Percentiles rank a stretch among this genome's conserved stretches.
phyloP scores from a whole-genome alignment of 2,888 invertebrate species.

The Phortica magna region DNA sequence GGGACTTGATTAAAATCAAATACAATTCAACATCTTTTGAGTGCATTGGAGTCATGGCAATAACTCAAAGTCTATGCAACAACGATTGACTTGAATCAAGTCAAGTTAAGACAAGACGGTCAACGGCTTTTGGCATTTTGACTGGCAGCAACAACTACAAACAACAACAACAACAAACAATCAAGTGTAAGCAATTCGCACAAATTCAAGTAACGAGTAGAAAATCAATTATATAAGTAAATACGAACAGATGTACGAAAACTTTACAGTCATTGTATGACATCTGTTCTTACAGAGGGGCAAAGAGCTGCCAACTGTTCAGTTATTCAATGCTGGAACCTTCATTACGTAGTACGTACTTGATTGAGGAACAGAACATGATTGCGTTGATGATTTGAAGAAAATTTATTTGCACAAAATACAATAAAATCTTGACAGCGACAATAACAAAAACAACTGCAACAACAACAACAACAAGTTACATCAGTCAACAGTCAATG shows the following conservation, averaged over 20 bases:
- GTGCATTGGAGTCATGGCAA: conserved; percentile 28
- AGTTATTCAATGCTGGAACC: no score
- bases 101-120: conserved; percentile 44
- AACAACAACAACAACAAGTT: background rate
- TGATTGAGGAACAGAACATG: background rate
- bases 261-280: background rate
- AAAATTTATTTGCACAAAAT: conserved; percentile 38
- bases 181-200: no score
- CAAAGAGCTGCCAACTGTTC: background rate
- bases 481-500: background rate
- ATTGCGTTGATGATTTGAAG: background rate
- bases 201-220: background rate
- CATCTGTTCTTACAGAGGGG: background rate
- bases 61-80: conserved; percentile 51
- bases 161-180: conserved; percentile 14
- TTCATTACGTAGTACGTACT: no score
- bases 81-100: conserved; percentile 6
- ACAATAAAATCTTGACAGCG: conserved; percentile 17
- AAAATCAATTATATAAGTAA: conserved; percentile 21
- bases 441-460: background rate
- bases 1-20: conserved; percentile 71
- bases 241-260: conserved; percentile 28
- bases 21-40: conserved; percentile 40
- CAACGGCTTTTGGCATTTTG: conserved; percentile 31
- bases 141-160: conserved; percentile 17